Evolutionary conservation across 2,113 vertebrate genomes (phyloP).

Genomic region (Myotis brandtii): DNA sequence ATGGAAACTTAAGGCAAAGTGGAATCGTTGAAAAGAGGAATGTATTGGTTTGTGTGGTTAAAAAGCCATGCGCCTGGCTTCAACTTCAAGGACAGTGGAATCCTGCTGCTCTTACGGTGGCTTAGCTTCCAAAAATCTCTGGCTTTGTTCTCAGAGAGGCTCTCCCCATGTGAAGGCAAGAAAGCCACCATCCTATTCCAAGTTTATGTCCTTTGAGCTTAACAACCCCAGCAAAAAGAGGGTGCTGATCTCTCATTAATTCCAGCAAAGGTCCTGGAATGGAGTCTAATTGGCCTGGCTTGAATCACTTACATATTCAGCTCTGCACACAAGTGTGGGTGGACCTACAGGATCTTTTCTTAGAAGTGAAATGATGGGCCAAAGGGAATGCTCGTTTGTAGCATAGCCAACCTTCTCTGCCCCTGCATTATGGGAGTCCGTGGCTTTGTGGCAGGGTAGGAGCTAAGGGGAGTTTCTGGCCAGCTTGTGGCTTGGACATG

Average conservation of each 20-base stretch:
- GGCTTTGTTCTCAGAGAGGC: neutral
- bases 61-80: slow-evolving; percentile 8
- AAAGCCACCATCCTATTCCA: neutral
- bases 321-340: neutral
- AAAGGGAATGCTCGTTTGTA: neutral
- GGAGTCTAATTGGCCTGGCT: neutral
- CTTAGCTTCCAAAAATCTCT: neutral
- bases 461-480: neutral
- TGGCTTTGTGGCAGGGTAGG: neutral
- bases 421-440: neutral
- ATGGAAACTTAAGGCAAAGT: neutral
- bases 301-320: neutral
- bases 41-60: neutral
- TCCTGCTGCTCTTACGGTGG: neutral
- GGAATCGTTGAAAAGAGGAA: neutral
- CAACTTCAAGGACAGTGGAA: neutral
- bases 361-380: neutral
- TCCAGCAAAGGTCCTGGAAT: neutral
- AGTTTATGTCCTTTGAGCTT: neutral
- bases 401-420: neutral
- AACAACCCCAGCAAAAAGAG: neutral
- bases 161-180: neutral
- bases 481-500: neutral
- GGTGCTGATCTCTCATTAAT: neutral
- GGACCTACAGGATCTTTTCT: neutral